These are phyloP conservation scores for Escarpia spicata DNA, from an alignment of 2,888 invertebrate species.

Conservation along the genomic window DNA sequence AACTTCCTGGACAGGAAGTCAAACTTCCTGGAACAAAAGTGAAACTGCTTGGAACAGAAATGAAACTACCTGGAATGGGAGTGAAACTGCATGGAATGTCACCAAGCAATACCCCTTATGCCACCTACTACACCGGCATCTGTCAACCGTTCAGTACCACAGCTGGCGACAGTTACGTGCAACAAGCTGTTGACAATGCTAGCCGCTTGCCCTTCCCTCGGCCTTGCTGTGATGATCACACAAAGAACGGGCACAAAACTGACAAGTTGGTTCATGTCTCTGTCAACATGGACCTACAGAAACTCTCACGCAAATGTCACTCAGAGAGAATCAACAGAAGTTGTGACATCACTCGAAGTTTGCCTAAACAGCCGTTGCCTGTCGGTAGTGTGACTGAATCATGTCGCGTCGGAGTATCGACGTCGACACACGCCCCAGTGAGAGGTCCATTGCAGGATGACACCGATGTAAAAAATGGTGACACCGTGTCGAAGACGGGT, in stretches of 20 bases:
- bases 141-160: background rate
- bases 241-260: background rate
- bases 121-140: background rate
- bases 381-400: background rate
- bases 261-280: background rate
- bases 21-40: too few relatives aligned
- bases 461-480: background rate
- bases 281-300: background rate
- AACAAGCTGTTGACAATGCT: background rate
- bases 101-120: background rate
- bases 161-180: background rate
- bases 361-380: background rate
- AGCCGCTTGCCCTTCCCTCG: background rate
- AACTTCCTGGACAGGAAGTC: too few relatives aligned
- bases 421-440: background rate
- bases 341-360: background rate
- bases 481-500: background rate
- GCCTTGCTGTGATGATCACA: background rate
- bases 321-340: background rate
- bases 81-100: too few relatives aligned
- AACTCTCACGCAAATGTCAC: background rate
- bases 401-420: background rate
- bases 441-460: background rate
- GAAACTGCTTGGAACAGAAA: too few relatives aligned
- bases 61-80: too few relatives aligned